Evolutionary conservation across 2,888 invertebrate species (phyloP), one percentile per base, ranked within the genome.

Genomic region (Cybosia mesomella): DNA sequence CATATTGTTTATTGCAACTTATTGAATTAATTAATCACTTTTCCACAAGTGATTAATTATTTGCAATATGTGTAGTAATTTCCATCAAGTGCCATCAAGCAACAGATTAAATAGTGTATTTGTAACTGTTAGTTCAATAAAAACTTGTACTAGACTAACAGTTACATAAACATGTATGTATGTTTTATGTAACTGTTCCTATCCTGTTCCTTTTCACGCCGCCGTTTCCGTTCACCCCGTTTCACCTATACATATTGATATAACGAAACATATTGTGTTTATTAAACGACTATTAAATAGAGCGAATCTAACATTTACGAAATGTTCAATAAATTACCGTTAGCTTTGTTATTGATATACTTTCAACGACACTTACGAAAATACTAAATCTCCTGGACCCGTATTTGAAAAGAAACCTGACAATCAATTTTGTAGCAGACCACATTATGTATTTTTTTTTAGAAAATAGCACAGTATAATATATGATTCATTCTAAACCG

Each of bases 291-390:
- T 24, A 62, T 54, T 67, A 67, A 59, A 24, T 71, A 69, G 69
- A 67, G 74, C 64, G 67, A 70, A 49, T 62, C 43, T 75, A 58
- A 66, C 36, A 65, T 69, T 66, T 53, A 69, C 63, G 43, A 63
- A 63, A 57, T 49, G n/a, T 55, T 66, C 57, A 60, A 67, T 58
- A n/a, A 60, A 60, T 62, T 58, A 63, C 58, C 55, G 53, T 10
- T 34, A 58, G 32, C 28, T 65, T 69, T 15, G 18, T 53, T 22
- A 53, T 36, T 53, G 11, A 36, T 58, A 28, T 22, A 59, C 9
- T 28, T 49, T 28, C 18, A 21, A 58, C 24, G 36, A 64, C 28
- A 21, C 36, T 60, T 63, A 57, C 21, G 34, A 62, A 58, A 58
- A 43, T 55, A 55, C 24, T 18, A 55, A 55, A 28, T 55, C 24